Base-by-base conservation (phyloP, 2,797 vertebrate species). In the Peromyscus aztecus region DNA sequence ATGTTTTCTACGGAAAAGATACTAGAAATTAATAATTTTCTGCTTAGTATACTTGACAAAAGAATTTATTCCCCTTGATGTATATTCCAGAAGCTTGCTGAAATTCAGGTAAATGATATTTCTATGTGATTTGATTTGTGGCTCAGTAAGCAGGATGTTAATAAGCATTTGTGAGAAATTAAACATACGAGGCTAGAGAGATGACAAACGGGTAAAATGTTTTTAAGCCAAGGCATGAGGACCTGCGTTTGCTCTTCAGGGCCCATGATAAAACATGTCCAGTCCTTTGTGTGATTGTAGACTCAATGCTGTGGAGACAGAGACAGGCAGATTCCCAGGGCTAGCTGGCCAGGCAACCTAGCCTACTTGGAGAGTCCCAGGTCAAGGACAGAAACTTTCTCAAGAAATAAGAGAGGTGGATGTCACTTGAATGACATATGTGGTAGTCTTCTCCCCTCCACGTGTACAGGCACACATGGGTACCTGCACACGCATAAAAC, bases 1-100 rank as follows among this genome's bases (percentile, higher is more conserved):
- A 37, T 78, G 2, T 13, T 94, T 95, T 34, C 0, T 37, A 55
- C 94, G 12, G 8, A 29, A 89, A 95, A 69, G 11, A n/a, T 57
- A 80, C 46, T 67, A 94, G 29, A 88, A 89, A 81, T 49, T 77
- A 76, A 65, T 80, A 63, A 80, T 49, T 88, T 96, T 82, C 12
- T 73, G 34, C 65, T 19, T 80, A 91, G 78, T 81, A 0, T 73
- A 78, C 80, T 78, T 92, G 43, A 31, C 24, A 31, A 94, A 87
- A 0, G 49, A 4, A 11, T 78, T 82, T 94, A 4, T 85, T 92
- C 16, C 5, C 46, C 34, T 88, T 40, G 3, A 14, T 21, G 12
- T 59, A 65, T 73, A 9, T 90, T 71, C 17, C 24, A n/a, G 7
- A 95, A 88, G 46, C 63, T 65, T 83, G 6, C 37, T 83, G 81